These are phyloP conservation scores for Poecile atricapillus DNA, from an alignment of 2,113 vertebrate genomes.

Conservation along the genomic window DNA sequence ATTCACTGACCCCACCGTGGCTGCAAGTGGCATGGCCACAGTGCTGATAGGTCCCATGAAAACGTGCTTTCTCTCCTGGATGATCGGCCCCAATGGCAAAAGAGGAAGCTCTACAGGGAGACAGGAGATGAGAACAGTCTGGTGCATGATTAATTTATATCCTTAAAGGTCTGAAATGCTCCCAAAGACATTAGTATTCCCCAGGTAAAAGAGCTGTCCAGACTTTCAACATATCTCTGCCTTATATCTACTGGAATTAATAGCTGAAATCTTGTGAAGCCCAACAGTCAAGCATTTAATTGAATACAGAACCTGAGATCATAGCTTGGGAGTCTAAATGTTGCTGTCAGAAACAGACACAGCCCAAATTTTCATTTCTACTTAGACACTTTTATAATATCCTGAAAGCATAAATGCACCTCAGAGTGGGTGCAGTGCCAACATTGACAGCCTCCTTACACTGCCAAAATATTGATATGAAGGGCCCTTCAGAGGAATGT, in stretches of 20 bases:
- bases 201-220: background rate
- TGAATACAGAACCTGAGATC: slow-evolving; percentile 7
- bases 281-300: slow-evolving; percentile 23
- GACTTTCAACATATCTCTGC: slow-evolving; percentile 8
- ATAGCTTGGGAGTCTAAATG: background rate
- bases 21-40: background rate
- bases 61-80: background rate
- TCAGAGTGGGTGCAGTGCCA: background rate
- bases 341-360: slow-evolving; percentile 22
- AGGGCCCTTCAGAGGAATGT: background rate
- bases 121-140: slow-evolving; percentile 30
- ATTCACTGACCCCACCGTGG: background rate
- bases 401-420: background rate
- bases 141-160: slow-evolving; percentile 35
- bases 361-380: slow-evolving; percentile 7
- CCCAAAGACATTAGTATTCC: slow-evolving; percentile 11
- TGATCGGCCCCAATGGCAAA: background rate
- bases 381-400: background rate
- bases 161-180: slow-evolving; percentile 32
- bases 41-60: background rate
- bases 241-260: slow-evolving; percentile 18
- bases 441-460: background rate
- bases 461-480: background rate
- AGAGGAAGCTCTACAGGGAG: background rate
- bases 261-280: background rate